Base-by-base conservation (phyloP, 2,888 invertebrate genomes). In the Tetragnatha montana region DNA sequence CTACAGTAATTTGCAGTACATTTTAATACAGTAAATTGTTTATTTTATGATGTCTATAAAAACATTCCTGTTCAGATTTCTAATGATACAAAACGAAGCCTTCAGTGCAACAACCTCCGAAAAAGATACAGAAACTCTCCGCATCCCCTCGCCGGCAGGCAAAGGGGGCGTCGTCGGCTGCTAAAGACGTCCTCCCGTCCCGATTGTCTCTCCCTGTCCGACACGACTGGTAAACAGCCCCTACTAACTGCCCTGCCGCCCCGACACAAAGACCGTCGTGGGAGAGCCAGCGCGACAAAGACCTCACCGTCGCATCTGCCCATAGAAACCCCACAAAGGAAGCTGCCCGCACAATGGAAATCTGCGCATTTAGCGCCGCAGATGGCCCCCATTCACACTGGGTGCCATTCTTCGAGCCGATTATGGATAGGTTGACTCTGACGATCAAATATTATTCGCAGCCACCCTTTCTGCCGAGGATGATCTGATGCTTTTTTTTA, bases 301-400 rank as follows among this genome's bases (percentile, higher is more conserved):
- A 90, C 87, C 90, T 90, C 90, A 90, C 78, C 74, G 87, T 78
- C 87, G 90, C 90, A 90, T 90, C 90, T 90, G 90, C 87, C 87
- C 82, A 79, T 83, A 73, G 78, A 83, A 49, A 73, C 50, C 83
- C 70, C 35, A 89, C 87, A 87, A 90, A 81, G 74, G 87, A 76
- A 47, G 35, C 75, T 84, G 2, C 79, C 79, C 80, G 14, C 78
- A 60, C 50, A 82, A 90, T 87, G 82, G 87, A 86, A 87, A 86
- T 82, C 80, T 74, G 82, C 90, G 50, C 79, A 90, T 90, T 87
- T 90, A 90, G 90, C 87, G 90, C 87, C 79, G 76, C 69, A 70
- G 87, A 81, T 87, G 69, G 75, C 85, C 81, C 81, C 89, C 89
- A 75, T 85, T 89, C 89, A 81, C 89, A 89, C 81, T 79, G 81